Percentiles rank a stretch among this genome's conserved stretches.
phyloP scores from a whole-genome alignment of 2,797 vertebrate species.

The Hozukius guyotensis region DNA sequence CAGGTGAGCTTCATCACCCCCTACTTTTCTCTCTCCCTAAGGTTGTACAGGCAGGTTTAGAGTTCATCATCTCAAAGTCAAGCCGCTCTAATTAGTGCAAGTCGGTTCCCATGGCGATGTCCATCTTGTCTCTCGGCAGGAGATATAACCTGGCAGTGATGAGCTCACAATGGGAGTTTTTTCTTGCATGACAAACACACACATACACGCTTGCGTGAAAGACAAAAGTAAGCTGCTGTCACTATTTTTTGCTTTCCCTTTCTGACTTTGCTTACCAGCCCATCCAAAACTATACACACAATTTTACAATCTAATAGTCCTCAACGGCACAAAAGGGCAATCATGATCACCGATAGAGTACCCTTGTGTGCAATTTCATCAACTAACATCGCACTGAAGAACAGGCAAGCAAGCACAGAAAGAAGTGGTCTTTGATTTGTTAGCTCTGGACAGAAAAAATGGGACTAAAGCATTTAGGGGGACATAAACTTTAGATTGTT shows the following conservation, averaged over 20 bases:
- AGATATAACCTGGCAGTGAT: conserved; percentile 19
- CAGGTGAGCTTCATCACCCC: conserved; percentile 22
- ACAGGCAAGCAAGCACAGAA: not conserved
- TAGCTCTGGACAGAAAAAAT: not conserved
- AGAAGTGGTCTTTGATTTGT: not conserved
- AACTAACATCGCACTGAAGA: not conserved
- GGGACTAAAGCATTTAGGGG: not conserved
- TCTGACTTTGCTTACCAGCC: not conserved
- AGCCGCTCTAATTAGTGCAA: conserved; percentile 64
- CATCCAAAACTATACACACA: not conserved
- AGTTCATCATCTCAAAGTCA: conserved; percentile 67
- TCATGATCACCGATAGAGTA: not conserved
- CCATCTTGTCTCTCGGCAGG: conserved; percentile 64
- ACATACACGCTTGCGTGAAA: not conserved
- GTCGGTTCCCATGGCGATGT: conserved; percentile 50
- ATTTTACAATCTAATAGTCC: not conserved
- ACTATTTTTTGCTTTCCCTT: not conserved
- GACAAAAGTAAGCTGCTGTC: not conserved
- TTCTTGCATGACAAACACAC: conserved; percentile 6
- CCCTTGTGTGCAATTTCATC: not conserved
- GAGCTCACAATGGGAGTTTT: conserved; percentile 5
- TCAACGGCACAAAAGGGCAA: not conserved
- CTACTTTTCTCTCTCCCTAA: conserved; percentile 7
- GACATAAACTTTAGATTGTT: not conserved
- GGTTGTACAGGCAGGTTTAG: conserved; percentile 45